Evolutionary conservation across 2,113 vertebrate genomes (phyloP).

Genomic region (Odobenus rosmarus): DNA sequence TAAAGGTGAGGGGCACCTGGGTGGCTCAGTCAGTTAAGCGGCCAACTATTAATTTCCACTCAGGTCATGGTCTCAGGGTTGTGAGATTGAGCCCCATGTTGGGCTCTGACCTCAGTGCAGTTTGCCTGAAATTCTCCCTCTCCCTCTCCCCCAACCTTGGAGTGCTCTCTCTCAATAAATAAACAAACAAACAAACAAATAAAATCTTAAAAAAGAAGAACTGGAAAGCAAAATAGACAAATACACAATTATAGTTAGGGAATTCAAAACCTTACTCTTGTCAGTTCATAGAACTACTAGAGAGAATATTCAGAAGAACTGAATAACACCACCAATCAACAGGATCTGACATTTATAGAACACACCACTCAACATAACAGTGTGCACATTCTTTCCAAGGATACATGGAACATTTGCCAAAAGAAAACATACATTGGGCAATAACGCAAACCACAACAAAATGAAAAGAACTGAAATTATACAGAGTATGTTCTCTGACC

Average conservation of each 20-base stretch:
- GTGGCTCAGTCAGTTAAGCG: not conserved
- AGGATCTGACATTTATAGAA: not conserved
- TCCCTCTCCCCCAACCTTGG: not conserved
- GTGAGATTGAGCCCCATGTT: not conserved
- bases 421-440: not conserved
- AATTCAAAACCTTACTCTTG: not conserved
- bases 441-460: not conserved
- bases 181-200: not conserved
- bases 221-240: not conserved
- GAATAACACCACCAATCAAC: not conserved
- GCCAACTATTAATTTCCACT: not conserved
- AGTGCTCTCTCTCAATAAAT: not conserved
- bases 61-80: not conserved
- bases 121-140: not conserved
- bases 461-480: not conserved
- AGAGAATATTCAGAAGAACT: not conserved
- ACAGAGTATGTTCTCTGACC: not conserved
- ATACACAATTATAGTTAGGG: not conserved
- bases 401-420: not conserved
- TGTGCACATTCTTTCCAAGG: not conserved
- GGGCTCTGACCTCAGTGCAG: not conserved
- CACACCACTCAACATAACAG: not conserved
- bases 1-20: not conserved
- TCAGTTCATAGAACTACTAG: not conserved
- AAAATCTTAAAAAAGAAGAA: not conserved